These are phyloP conservation scores for Dynastes grantii DNA, from an alignment of 2,888 invertebrate genomes.

Conservation along the genomic window DNA sequence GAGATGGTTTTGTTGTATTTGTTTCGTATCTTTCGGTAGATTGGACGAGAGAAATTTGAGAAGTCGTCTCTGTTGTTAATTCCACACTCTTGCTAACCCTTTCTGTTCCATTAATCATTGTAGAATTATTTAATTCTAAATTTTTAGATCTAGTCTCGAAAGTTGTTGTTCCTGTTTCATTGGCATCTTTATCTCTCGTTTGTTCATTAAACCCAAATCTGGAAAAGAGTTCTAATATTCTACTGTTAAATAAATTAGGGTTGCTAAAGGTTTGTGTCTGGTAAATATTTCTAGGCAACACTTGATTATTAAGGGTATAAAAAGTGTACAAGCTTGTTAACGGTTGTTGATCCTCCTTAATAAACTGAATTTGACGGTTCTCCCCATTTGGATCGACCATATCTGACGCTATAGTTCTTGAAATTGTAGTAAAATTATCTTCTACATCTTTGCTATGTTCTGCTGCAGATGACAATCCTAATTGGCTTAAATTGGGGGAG, in stretches of 20 bases:
- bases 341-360: conserved; percentile 11
- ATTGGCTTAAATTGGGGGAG: conserved; percentile 59
- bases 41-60: too few relatives aligned
- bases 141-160: neutral
- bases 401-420: conserved; percentile 60
- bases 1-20: too few relatives aligned
- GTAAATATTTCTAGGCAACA: conserved; percentile 38
- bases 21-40: too few relatives aligned
- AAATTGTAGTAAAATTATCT: conserved; percentile 46
- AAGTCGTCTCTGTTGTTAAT: too few relatives aligned
- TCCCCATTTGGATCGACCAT: conserved; percentile 58
- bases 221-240: neutral
- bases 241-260: neutral
- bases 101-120: neutral
- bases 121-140: neutral
- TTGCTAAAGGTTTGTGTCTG: neutral
- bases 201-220: neutral
- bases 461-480: conserved; percentile 29
- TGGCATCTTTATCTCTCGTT: neutral
- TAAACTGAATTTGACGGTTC: conserved; percentile 14
- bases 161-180: neutral
- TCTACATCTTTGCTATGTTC: conserved; percentile 25
- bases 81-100: neutral
- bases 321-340: conserved; percentile 53
- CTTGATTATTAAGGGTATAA: conserved; percentile 50